Evolutionary conservation across 2,888 invertebrate species (phyloP), one percentile per base, ranked within the genome.

Genomic region (Norana najaformis): DNA sequence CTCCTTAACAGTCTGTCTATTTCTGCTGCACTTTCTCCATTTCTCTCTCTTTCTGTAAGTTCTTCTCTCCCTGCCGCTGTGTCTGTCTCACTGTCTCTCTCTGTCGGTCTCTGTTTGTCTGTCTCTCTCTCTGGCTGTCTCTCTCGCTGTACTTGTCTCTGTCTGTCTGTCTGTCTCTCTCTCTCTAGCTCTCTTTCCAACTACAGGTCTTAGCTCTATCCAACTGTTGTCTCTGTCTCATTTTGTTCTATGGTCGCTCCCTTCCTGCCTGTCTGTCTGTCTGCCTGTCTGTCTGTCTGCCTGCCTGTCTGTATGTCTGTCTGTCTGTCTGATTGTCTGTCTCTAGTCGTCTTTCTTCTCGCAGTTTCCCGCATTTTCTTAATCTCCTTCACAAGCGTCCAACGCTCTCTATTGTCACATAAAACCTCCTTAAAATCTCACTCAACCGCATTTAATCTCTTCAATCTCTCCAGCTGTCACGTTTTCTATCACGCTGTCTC

Each of bases 351-450:
- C n/a, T n/a, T n/a, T n/a, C n/a, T n/a, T 69, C 69, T 69, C n/a
- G 69, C 69, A 8, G 30, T 69, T 11, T 69, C 69, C n/a, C 5
- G n/a, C 69, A 69, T 69, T 16, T n/a, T 13, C 69, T 69, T 69
- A 69, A 69, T 30, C 69, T 8, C 20, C 47, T 23, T 47, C 47
- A 47, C 47, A 23, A 69, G 30, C 69, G 69, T 69, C 13, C 69
- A 69, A 69, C n/a, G 30, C n/a, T n/a, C 69, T n/a, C 69, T n/a
- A 69, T 69, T 69, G 69, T 69, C 69, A 69, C 69, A n/a, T 69
- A 30, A 69, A 69, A 69, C n/a, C 69, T 69, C n/a, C 69, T 69
- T 69, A 69, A 69, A 69, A 69, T 69, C 69, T 69, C 69, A 69
- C 69, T 69, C 69, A 69, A n/a, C 30, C 69, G 69, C 3, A 69